Evolutionary conservation across 1,140 invertebrate species (phyloP).

Genomic region (Acromyrmex echinatior): DNA sequence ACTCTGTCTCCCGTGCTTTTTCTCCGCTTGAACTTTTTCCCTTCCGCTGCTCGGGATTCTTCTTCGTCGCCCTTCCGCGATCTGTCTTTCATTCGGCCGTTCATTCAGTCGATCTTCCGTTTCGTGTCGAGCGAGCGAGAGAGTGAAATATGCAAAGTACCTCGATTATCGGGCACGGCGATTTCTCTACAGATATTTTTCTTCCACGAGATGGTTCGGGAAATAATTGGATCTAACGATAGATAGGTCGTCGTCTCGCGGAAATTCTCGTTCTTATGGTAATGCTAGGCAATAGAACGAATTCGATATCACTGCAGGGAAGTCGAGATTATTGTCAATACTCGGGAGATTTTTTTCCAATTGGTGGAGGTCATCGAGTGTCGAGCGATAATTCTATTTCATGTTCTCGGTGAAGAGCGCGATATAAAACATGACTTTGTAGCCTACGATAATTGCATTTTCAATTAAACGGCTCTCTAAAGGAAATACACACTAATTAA

Average conservation of each 20-base stretch:
- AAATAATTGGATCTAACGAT: slow-evolving; percentile 73
- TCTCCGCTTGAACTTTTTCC: not conserved
- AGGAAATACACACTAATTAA: slow-evolving; percentile 14
- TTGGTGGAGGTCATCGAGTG: not conserved
- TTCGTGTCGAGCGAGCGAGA: not conserved
- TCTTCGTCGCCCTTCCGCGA: not conserved
- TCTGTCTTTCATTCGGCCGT: slow-evolving; percentile 37
- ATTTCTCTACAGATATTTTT: slow-evolving; percentile 71
- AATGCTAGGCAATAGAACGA: slow-evolving; percentile 34
- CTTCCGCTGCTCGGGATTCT: not conserved
- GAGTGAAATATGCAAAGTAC: slow-evolving; percentile 66
- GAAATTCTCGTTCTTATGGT: slow-evolving; percentile 62
- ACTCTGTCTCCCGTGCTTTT: slow-evolving; percentile 19
- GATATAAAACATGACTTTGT: slow-evolving; percentile 18
- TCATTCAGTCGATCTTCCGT: slow-evolving; percentile 42
- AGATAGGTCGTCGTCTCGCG: slow-evolving; percentile 31
- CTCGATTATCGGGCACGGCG: slow-evolving; percentile 67
- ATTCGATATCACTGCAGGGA: slow-evolving; percentile 27
- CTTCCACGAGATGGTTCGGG: slow-evolving; percentile 13
- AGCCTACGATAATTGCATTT: slow-evolving; percentile 39
- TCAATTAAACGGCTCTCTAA: slow-evolving; percentile 14
- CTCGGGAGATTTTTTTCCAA: slow-evolving; percentile 38
- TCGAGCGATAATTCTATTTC: slow-evolving; percentile 47
- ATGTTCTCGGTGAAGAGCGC: not conserved
- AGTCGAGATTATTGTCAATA: slow-evolving; percentile 65